Base-by-base conservation (phyloP, 2,113 vertebrate species). In the rat (Rattus norvegicus) region DNA sequence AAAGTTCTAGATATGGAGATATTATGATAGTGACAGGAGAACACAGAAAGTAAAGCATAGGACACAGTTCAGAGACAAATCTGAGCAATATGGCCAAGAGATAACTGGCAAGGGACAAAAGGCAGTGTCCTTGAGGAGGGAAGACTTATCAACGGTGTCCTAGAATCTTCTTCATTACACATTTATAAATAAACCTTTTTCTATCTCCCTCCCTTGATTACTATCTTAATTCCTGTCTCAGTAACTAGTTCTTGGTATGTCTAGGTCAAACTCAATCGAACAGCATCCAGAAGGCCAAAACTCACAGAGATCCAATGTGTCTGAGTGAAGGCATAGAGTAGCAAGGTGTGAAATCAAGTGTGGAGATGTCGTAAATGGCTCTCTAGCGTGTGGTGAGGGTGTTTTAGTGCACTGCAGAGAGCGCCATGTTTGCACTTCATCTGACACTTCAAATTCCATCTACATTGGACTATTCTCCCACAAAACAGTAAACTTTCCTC, bases 401-500 rank as follows among this genome's bases (percentile, higher is more conserved):
- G 43, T 73, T 91, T 79, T 33, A 39, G 75, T 70, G 49, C 11
- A 8, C 3, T 33, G 63, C 12, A 72, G 54, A 26, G 54, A 47
- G 12, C 75, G 73, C 81, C 36, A 86, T 20, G 0, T 33, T 73
- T 89, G 4, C 77, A 43, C 20, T 83, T 91, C 54, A n/a, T 67
- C 83, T 24, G 75, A 5, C 1, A 76, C 9, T 43, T 96, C 56
- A 92, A 4, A 43, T 17, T 75, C 86, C 7, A 65, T 59, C 22
- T 96, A 67, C 6, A 75, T 92, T 92, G 19, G 94, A 95, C 88
- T 90, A 91, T 47, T 80, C 92, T 75, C 9, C 7, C 54, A 30
- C 47, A 88, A 81, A 90, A 84, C 70, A 61, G 1, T 94, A 52
- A 54, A 13, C 24, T 81, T 6, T 52, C 75, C 24, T 81, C 4